Base-by-base conservation (phyloP, 92 coral and sea anemone species). In the Paragorgia papillata region DNA sequence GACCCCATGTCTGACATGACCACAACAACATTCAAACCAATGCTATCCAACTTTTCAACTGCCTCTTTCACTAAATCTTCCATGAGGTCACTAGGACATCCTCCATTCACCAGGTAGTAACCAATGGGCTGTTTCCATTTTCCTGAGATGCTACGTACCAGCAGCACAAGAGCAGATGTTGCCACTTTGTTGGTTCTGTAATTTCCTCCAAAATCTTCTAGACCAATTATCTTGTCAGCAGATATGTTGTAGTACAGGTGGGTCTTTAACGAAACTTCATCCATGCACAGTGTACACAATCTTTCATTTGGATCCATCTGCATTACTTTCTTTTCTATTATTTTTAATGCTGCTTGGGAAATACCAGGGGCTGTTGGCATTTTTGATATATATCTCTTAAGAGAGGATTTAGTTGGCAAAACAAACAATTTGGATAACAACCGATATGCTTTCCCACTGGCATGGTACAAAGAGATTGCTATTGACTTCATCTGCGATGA, bases 71-170 rank as follows among this genome's bases (percentile, higher is more conserved):
- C 21, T 13, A 74, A 50, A 25, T 46, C 79, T 50, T 59, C 63
- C 17, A 74, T 27, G 30, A 55, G 9, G 31, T 57, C 63, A 51
- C 29, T 74, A 54, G 63, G 35, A 40, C 63, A 54, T 20, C 67
- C 37, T 26, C 79, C 79, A 57, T 57, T 54, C 14, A 59, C 63
- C 62, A 74, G 40, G 27, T 30, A 41, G 40, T 54, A 74, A 30
- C 79, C 79, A 34, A 74, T 54, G 1, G 79, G 68, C 60, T 69
- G 76, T 43, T 69, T 40, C 74, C 74, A 66, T 20, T 66, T 66
- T 62, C 34, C 29, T 20, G 62, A 25, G 14, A 71, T 53, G 79
- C 79, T 57, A 32, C 67, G 25, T 21, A 31, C 54, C 7, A 74
- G 49, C n/a, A 74, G 6, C 27, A 57, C 67, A 10, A 59, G 48